Evolutionary conservation across 2,797 vertebrate genomes (phyloP).

Genomic region (Pachyuromys duprasi): DNA sequence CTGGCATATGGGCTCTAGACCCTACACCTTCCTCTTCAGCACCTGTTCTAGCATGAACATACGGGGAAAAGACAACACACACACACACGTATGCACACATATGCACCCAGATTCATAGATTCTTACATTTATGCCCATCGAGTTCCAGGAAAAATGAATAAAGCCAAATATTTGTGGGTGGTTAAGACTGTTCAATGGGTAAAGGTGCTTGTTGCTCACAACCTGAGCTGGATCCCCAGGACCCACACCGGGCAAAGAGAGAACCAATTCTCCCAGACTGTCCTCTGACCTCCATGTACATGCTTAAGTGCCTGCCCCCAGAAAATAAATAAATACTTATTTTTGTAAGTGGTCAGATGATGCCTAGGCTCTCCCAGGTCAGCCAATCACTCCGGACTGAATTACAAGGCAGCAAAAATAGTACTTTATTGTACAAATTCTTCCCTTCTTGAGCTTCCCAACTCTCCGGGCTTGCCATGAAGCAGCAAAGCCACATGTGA

Average conservation of each 20-base stretch:
- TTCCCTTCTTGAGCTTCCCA: constrained; percentile 57
- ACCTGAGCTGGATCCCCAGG: neutral
- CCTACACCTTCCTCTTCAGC: neutral
- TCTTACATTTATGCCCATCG: constrained; percentile 22
- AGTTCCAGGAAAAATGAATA: constrained; percentile 81
- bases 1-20: neutral
- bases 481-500: neutral
- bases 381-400: constrained; percentile 84
- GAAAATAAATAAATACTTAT: neutral
- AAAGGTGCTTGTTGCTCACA: neutral
- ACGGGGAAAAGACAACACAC: neutral
- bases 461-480: neutral
- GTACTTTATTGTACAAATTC: constrained; percentile 81
- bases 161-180: neutral
- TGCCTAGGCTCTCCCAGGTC: constrained; percentile 61
- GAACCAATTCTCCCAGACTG: neutral
- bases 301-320: neutral
- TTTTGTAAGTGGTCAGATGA: neutral
- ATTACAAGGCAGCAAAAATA: constrained; percentile 83
- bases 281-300: neutral
- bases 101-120: accelerated
- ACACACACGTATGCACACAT: accelerated
- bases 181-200: neutral
- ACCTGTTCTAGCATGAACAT: neutral
- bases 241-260: neutral